Conservation (phyloP, 92 coral and sea anemone species). For the Epizoanthus scotinus region DNA sequence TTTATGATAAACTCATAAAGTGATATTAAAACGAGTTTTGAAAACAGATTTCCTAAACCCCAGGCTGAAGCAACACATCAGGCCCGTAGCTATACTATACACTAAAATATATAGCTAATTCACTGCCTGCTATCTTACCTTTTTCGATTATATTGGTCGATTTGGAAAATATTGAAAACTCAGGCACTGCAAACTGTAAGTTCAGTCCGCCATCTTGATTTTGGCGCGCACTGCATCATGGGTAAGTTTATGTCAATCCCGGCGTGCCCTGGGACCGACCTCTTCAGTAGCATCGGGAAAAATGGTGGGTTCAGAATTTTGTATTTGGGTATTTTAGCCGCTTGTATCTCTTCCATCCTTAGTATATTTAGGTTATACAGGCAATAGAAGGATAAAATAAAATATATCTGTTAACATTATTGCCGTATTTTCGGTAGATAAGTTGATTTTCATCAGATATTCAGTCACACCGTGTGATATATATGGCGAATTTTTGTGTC, state of each 20-base stretch:
- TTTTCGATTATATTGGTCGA: too few relatives aligned
- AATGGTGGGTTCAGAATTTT: conserved; percentile 64
- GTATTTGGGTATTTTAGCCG: conserved; percentile 30
- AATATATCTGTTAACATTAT: not conserved
- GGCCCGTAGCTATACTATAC: too few relatives aligned
- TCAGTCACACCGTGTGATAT: not conserved
- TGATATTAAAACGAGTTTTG: too few relatives aligned
- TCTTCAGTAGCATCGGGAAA: conserved; percentile 86
- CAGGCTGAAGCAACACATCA: too few relatives aligned
- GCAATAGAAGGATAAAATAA: conserved; percentile 18
- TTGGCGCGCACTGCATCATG: conserved; percentile 54
- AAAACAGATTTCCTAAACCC: too few relatives aligned
- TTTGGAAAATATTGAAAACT: not conserved
- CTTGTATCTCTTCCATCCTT: conserved; percentile 61
- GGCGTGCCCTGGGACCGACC: conserved; percentile 56
- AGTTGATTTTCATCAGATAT: not conserved
- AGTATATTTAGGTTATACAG: not conserved
- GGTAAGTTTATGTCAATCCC: conserved; percentile 59
- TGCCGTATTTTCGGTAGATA: conserved; percentile 5
- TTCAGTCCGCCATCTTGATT: conserved; percentile 64
- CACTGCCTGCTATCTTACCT: not conserved
- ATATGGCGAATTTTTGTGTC: not conserved
- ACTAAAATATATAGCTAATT: not conserved
- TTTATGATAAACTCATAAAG: too few relatives aligned
- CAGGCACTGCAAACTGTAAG: not conserved